Evolutionary conservation across 2,888 invertebrate genomes (phyloP).

Genomic region (Opisthograptis luteolata): DNA sequence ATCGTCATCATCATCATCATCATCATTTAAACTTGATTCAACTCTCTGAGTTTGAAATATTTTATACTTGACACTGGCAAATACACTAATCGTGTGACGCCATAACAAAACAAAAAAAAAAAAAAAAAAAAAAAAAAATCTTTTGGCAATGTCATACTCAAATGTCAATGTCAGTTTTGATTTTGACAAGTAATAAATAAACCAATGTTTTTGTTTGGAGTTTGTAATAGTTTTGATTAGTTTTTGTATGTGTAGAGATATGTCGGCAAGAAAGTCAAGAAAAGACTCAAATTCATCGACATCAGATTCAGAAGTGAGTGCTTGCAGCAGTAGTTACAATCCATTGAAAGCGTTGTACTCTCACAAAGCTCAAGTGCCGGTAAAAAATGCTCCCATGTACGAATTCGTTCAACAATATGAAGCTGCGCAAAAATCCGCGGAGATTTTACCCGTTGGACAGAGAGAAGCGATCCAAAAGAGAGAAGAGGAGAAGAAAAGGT

Average conservation of each 20-base stretch:
- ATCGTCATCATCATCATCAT: too few species aligned
- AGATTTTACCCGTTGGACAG: slow-evolving; percentile 59
- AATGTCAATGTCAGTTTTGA: not conserved
- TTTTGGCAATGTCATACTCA: too few species aligned
- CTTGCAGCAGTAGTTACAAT: slow-evolving; percentile 84
- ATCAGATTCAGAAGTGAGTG: slow-evolving; percentile 72
- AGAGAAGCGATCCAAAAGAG: slow-evolving; percentile 57
- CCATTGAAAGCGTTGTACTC: slow-evolving; percentile 88
- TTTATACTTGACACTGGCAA: too few species aligned
- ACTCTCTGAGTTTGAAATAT: too few species aligned
- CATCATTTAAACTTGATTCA: too few species aligned
- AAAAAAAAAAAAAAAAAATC: too few species aligned
- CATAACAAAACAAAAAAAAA: too few species aligned
- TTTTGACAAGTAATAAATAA: too few species aligned
- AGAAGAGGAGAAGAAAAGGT: slow-evolving; percentile 61
- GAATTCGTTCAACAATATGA: slow-evolving; percentile 88
- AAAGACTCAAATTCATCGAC: slow-evolving; percentile 65
- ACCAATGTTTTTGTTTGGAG: slow-evolving; percentile 6
- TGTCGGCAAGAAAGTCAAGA: slow-evolving; percentile 55
- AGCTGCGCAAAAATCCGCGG: slow-evolving; percentile 45
- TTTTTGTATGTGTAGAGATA: slow-evolving; percentile 34
- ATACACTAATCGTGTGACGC: too few species aligned
- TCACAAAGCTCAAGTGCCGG: slow-evolving; percentile 79
- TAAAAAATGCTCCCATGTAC: slow-evolving; percentile 83
- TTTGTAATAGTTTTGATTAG: slow-evolving; percentile 2